A percentile compares a stretch with the other conserved stretches of the same genome.
These are phyloP conservation scores for Saccopteryx leptura DNA, from an alignment of 2,113 vertebrate species.

Conservation along the genomic window DNA sequence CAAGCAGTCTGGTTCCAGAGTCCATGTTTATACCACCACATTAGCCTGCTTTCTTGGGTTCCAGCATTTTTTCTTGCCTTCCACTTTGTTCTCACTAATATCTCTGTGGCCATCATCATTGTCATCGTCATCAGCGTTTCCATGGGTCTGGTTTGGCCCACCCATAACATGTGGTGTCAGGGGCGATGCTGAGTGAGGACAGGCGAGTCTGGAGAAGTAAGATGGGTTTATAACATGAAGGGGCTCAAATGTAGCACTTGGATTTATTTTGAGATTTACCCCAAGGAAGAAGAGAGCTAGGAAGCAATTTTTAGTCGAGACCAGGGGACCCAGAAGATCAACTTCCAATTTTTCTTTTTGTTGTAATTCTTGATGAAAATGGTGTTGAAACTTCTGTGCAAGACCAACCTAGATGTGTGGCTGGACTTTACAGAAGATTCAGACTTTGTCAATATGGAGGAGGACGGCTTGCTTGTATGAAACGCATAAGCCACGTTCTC, in stretches of 20 bases:
- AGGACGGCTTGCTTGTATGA: neutral
- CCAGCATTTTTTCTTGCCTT: neutral
- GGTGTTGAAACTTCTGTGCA: neutral
- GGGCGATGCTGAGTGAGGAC: neutral
- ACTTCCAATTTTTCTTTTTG: neutral
- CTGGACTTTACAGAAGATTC: neutral
- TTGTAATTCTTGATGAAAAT: neutral
- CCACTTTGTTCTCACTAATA: neutral
- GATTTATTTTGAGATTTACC: constrained; percentile 1
- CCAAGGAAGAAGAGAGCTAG: neutral
- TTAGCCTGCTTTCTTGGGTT: neutral
- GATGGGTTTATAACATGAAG: neutral
- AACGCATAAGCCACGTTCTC: neutral
- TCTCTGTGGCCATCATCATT: neutral
- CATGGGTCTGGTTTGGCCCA: neutral
- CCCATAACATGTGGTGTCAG: neutral
- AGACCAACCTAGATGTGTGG: neutral
- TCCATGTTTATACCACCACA: neutral
- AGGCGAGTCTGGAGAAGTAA: neutral
- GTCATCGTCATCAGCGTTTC: neutral
- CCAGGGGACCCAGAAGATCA: neutral
- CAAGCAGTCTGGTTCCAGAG: neutral
- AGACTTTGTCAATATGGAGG: neutral
- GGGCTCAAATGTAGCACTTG: neutral
- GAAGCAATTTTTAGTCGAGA: neutral